A percentile compares a stretch with the other conserved stretches of the same genome.
These are phyloP conservation scores for Cantharis nigra DNA, from an alignment of 2,888 invertebrate species.

Conservation along the genomic window DNA sequence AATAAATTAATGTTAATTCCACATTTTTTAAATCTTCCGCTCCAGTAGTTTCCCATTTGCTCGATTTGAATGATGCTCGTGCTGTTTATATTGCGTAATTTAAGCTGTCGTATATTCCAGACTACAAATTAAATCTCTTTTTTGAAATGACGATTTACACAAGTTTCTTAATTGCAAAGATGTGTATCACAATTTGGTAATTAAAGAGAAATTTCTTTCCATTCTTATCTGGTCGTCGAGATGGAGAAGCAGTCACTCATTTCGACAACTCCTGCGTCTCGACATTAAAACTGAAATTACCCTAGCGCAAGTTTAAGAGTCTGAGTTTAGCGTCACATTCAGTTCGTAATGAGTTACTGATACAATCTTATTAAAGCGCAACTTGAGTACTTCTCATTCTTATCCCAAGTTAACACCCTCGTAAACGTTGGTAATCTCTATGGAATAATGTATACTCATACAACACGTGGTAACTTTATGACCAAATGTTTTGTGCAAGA, in stretches of 20 bases:
- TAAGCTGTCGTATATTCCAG: slow-evolving; percentile 17
- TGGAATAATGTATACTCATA: slow-evolving; percentile 39
- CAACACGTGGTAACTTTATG: slow-evolving; percentile 38
- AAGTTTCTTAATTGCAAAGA: slow-evolving; percentile 48
- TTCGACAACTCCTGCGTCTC: slow-evolving; percentile 33
- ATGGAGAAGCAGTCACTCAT: slow-evolving; percentile 33
- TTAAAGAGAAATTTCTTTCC: slow-evolving; percentile 50
- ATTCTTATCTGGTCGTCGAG: slow-evolving; percentile 40
- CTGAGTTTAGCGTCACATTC: slow-evolving; percentile 42
- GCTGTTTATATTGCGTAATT: slow-evolving; percentile 21
- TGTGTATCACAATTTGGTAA: slow-evolving; percentile 48
- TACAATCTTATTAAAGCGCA: slow-evolving; percentile 48
- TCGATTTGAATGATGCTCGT: slow-evolving; percentile 1
- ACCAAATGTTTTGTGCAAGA: slow-evolving; percentile 20
- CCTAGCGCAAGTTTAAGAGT: slow-evolving; percentile 33
- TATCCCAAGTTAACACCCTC: slow-evolving; percentile 46
- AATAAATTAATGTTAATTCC: slow-evolving; percentile 1
- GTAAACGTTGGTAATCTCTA: slow-evolving; percentile 42
- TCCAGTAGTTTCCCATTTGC: slow-evolving; percentile 2
- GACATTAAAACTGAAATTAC: slow-evolving; percentile 47
- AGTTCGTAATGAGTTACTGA: slow-evolving; percentile 49
- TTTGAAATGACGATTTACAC: slow-evolving; percentile 45
- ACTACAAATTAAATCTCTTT: slow-evolving; percentile 41
- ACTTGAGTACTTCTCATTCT: slow-evolving; percentile 45
- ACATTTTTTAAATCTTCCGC: slow-evolving; percentile 1